Evolutionary conservation across 2,113 vertebrate species (phyloP).

Genomic region (Dicaeum eximium): DNA sequence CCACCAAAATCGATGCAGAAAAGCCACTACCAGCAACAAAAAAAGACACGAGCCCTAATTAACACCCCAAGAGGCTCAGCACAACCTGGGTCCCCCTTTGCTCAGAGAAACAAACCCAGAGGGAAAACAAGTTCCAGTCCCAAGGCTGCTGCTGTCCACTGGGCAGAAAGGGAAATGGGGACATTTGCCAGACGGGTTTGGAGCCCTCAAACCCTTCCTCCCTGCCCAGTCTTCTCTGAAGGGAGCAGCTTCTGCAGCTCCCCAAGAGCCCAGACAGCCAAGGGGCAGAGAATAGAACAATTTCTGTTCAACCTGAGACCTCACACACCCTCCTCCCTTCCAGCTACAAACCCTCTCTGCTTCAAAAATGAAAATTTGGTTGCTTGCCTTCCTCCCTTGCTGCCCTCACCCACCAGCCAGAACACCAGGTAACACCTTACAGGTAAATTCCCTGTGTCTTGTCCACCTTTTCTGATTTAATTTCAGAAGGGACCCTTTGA

Average conservation of each 20-base stretch:
- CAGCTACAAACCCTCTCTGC: not conserved
- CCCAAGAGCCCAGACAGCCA: not conserved
- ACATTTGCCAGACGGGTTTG: not conserved
- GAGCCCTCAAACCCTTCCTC: not conserved
- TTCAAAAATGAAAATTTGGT: not conserved
- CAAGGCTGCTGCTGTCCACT: not conserved
- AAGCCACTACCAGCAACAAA: not conserved
- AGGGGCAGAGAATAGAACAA: not conserved
- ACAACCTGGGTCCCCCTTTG: not conserved
- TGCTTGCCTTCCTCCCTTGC: not conserved
- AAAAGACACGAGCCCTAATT: not conserved
- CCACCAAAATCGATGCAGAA: not conserved
- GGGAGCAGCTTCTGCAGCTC: not conserved
- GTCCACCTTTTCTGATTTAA: not conserved
- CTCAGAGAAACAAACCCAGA: not conserved
- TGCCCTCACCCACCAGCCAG: not conserved
- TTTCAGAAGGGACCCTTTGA: not conserved
- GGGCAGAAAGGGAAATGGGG: not conserved
- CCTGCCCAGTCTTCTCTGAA: not conserved
- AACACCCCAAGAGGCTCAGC: not conserved
- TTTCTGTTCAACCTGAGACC: not conserved
- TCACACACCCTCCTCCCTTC: not conserved
- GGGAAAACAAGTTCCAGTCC: not conserved
- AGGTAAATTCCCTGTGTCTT: not conserved
- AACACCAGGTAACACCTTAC: not conserved